Evolutionary conservation across 2,888 invertebrate genomes (phyloP).

Genomic region (Epiblema foenella): DNA sequence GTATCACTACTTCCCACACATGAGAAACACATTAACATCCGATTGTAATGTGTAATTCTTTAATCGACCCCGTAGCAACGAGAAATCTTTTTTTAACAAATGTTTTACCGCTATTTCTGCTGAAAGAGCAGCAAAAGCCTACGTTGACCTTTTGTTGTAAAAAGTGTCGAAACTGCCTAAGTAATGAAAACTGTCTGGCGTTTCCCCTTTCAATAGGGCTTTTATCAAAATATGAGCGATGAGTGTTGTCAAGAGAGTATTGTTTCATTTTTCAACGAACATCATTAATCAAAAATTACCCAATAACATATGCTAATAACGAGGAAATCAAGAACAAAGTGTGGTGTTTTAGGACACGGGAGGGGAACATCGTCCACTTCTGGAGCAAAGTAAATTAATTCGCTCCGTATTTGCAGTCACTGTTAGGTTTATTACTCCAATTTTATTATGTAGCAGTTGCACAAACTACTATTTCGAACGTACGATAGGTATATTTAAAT

Average conservation of each 20-base stretch:
- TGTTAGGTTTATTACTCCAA: too few relatives aligned
- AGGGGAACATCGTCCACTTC: not conserved
- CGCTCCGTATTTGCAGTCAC: too few relatives aligned
- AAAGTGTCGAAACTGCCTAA: constrained; percentile 48
- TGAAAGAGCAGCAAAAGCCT: constrained; percentile 45
- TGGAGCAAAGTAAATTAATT: too few relatives aligned
- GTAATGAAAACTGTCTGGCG: constrained; percentile 49
- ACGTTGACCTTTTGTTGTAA: constrained; percentile 52
- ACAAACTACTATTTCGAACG: too few relatives aligned
- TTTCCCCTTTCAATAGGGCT: constrained; percentile 24
- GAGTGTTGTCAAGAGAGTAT: constrained; percentile 7
- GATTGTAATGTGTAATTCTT: not conserved
- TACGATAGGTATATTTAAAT: too few relatives aligned
- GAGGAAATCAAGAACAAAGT: constrained; percentile 3
- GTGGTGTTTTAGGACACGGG: not conserved
- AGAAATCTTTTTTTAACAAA: constrained; percentile 48
- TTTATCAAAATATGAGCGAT: constrained; percentile 33
- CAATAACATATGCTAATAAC: constrained; percentile 1
- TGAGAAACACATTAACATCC: not conserved
- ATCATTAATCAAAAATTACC: constrained; percentile 8
- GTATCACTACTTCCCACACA: not conserved
- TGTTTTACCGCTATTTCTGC: constrained; percentile 51
- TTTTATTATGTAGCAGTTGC: too few relatives aligned
- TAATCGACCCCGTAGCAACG: not conserved
- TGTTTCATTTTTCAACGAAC: constrained; percentile 18